Conservation (phyloP, 2,888 invertebrate species). For the Dendrolimus houi region DNA sequence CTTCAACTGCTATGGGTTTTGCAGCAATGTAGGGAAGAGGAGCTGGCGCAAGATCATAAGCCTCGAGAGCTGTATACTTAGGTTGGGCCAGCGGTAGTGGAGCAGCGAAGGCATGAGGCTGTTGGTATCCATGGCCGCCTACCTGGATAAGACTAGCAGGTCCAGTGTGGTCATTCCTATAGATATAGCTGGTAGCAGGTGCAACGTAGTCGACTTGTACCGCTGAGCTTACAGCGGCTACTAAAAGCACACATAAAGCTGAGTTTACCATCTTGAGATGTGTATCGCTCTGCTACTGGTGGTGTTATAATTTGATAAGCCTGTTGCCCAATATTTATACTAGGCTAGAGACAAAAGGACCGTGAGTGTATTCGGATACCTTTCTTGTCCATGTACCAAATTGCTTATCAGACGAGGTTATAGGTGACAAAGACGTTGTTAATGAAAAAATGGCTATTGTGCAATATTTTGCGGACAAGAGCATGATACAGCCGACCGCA, state of each 20-base stretch:
- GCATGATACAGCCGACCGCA: conserved; percentile 30
- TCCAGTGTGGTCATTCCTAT: conserved; percentile 64
- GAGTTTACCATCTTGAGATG: conserved; percentile 55
- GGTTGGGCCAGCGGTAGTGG: conserved; percentile 41
- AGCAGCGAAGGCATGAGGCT: conserved; percentile 40
- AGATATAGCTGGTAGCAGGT: conserved; percentile 72
- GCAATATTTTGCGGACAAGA: conserved; percentile 33
- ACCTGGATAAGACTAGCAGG: conserved; percentile 64
- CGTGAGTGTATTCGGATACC: conserved; percentile 48
- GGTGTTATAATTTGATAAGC: conserved; percentile 60
- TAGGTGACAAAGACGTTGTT: conserved; percentile 59
- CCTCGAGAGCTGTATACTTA: conserved; percentile 31
- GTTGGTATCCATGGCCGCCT: conserved; percentile 47
- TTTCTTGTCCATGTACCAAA: conserved; percentile 69
- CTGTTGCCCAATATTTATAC: conserved; percentile 71
- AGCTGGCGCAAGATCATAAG: conserved; percentile 44
- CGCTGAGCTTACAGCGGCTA: conserved; percentile 35
- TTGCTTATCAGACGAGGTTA: conserved; percentile 67
- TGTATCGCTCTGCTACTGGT: conserved; percentile 42
- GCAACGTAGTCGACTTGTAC: conserved; percentile 58
- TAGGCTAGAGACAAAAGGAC: conserved; percentile 52
- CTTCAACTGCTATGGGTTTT: conserved; percentile 42
- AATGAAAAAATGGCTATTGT: conserved; percentile 55
- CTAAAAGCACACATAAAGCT: conserved; percentile 37
- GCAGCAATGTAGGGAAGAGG: conserved; percentile 55